phyloP scores from a whole-genome alignment of 2,113 vertebrate genomes.

The Sceloporus tristichus region DNA sequence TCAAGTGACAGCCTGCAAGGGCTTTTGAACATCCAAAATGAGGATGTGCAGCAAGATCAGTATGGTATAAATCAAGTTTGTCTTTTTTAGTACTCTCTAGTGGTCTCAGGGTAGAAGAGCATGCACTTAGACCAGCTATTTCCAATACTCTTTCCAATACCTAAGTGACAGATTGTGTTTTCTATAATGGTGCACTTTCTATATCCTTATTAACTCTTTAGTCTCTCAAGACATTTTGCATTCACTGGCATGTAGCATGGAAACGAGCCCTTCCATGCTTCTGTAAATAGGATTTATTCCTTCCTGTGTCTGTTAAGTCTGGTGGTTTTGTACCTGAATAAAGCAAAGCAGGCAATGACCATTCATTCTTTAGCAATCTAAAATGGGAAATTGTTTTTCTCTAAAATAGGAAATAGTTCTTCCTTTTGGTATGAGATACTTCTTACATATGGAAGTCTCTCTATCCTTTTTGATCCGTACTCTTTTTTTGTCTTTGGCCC shows the following conservation, averaged over 20 bases:
- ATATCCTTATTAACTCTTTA: slow-evolving; percentile 60
- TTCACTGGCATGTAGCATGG: neutral
- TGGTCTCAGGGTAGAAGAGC: slow-evolving; percentile 57
- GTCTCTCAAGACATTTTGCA: neutral
- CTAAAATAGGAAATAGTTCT: neutral
- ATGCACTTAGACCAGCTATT: slow-evolving; percentile 55
- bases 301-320: rapidly evolving
- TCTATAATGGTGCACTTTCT: slow-evolving; percentile 47
- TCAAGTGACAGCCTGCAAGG: slow-evolving; percentile 48
- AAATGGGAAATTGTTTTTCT: neutral
- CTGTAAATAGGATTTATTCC: slow-evolving; percentile 16
- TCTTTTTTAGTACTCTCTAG: slow-evolving; percentile 44
- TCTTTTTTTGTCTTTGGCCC: neutral
- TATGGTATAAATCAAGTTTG: slow-evolving; percentile 50
- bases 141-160: slow-evolving; percentile 58
- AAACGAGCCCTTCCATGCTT: neutral
- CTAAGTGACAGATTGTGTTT: slow-evolving; percentile 58
- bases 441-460: neutral
- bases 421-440: neutral
- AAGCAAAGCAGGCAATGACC: neutral
- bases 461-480: neutral
- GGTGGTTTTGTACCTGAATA: neutral
- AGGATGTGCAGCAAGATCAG: slow-evolving; percentile 52
- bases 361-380: neutral
- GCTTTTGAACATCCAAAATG: slow-evolving; percentile 55